Evolutionary conservation across 1,140 invertebrate species (phyloP).

Genomic region (Spodoptera litura): DNA sequence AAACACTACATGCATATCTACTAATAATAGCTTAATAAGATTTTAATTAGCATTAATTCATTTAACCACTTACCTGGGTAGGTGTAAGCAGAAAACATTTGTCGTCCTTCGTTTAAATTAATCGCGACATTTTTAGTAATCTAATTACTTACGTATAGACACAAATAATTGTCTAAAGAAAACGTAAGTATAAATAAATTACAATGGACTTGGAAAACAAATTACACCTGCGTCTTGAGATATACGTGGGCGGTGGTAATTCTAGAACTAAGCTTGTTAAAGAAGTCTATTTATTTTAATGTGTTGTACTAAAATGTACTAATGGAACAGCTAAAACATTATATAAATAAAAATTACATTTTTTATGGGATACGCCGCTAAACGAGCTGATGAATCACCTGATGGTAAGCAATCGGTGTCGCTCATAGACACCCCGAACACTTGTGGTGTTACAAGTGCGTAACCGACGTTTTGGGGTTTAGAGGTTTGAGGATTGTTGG

Average conservation of each 20-base stretch:
- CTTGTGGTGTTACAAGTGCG: no score
- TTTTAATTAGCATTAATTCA: neutral
- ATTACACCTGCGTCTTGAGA: slow-evolving; percentile 1
- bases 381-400: no score
- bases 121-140: neutral
- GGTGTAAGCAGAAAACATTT: neutral
- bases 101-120: neutral
- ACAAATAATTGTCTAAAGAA: neutral
- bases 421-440: no score
- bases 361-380: no score
- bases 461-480: no score
- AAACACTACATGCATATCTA: no score
- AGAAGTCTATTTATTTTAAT: neutral
- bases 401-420: no score
- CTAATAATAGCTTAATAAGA: no score
- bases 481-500: no score
- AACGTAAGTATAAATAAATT: slow-evolving; percentile 2
- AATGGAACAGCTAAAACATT: no score
- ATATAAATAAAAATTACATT: no score
- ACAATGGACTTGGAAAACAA: neutral
- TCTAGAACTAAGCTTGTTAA: slow-evolving; percentile 3
- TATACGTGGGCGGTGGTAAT: neutral
- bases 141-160: neutral
- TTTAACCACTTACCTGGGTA: neutral
- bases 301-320: slow-evolving; percentile 8